Base-by-base conservation (phyloP, 1,140 invertebrate genomes). In the Drosophila ficusphila region DNA sequence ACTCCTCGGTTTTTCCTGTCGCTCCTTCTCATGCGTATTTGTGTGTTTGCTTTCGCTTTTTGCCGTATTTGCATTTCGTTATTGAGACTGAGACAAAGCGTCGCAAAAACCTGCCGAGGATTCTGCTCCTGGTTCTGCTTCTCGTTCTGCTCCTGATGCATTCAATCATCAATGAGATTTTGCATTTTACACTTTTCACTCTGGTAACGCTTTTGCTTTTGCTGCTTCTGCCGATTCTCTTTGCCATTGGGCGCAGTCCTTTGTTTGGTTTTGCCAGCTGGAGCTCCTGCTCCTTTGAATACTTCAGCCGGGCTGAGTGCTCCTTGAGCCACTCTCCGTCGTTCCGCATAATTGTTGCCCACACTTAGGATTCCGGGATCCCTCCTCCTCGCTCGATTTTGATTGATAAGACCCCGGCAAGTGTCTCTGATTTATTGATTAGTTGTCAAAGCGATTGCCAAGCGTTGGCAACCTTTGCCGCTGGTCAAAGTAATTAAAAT, bases 31-130 rank as follows among this genome's bases (percentile, higher is more conserved):
- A 46, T 73, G 54, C 75, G 76, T 78, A 78, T 86, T 79, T 86
- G 82, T 77, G 69, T 88, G 70, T 88, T 89, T 88, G 82, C 78
- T 88, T 89, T 89, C 75, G 70, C 82, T 81, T 79, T 86, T 86
- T 85, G 78, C 44, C 69, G 64, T 88, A 88, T 88, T 88, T 89
- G 82, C 83, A 88, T 88, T 88, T 88, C 78, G 83, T 82, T 88
- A 88, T 88, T 88, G 82, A 88, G 82, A 82, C 86, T 88, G 82
- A 88, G 82, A 88, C 82, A 88, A 88, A 88, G 78, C 74, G 58
- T 67, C 38, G 69, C 48, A 72, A 70, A 74, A 60, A 62, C 52
- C 29, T 58, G 41, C 52, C 52, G 56, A 33, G 27, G 16, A 47
- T 65, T 44, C 27, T 29, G 53, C 57, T 69, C 33, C 33, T n/a